Evolutionary conservation across 1,140 invertebrate species (phyloP).

Genomic region (Aphelenchoides besseyi): DNA sequence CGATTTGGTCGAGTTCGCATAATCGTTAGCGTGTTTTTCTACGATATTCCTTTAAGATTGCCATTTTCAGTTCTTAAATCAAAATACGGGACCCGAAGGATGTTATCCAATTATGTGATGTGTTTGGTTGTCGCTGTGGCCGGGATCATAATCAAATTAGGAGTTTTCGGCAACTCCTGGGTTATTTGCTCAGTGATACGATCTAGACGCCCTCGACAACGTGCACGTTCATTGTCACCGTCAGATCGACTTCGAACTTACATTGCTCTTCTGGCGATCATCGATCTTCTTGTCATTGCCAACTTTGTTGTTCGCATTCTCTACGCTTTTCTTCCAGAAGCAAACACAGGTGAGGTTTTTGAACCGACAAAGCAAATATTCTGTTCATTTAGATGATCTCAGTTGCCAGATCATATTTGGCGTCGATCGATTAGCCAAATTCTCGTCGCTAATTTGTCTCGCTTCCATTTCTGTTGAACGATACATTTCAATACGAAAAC

Average conservation of each 20-base stretch:
- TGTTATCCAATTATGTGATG: not conserved
- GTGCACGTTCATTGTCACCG: slow-evolving; percentile 18
- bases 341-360: slow-evolving; percentile 18
- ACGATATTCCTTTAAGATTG: not conserved
- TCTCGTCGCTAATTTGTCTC: slow-evolving; percentile 53
- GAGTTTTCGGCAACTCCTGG: slow-evolving; percentile 45
- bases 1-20: not conserved
- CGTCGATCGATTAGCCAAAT: slow-evolving; percentile 51
- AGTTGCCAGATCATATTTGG: slow-evolving; percentile 48
- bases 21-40: not conserved
- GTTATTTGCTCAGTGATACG: slow-evolving; percentile 47
- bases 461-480: slow-evolving; percentile 56
- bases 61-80: not conserved
- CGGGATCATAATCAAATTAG: slow-evolving; percentile 35
- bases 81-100: not conserved
- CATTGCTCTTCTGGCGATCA: slow-evolving; percentile 54
- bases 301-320: slow-evolving; percentile 45
- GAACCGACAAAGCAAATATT: too few species aligned
- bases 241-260: slow-evolving; percentile 46
- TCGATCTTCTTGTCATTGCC: slow-evolving; percentile 56
- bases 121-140: slow-evolving; percentile 28
- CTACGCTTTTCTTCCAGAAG: slow-evolving; percentile 51
- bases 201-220: slow-evolving; percentile 19
- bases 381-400: slow-evolving; percentile 35
- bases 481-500: slow-evolving; percentile 55